Percentiles rank a stretch among this genome's conserved stretches.
These are phyloP conservation scores for Halcyon senegalensis DNA, from an alignment of 2,113 vertebrate species.

Conservation along the genomic window DNA sequence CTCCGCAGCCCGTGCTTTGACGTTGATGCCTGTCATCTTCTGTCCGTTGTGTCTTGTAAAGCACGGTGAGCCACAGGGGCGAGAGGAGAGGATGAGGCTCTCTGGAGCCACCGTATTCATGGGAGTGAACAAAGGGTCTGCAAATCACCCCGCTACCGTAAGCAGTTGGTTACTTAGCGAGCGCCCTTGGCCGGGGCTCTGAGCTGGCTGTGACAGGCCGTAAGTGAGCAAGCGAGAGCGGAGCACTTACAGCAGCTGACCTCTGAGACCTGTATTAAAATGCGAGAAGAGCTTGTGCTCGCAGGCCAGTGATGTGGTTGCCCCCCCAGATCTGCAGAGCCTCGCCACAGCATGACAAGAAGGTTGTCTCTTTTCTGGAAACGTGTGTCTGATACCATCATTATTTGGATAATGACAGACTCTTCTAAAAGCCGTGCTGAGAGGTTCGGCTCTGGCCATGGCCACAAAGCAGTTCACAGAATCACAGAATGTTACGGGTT, in stretches of 20 bases:
- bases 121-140: neutral
- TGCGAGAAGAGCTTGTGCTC: neutral
- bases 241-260: accelerated
- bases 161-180: neutral
- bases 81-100: neutral
- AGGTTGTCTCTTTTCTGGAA: neutral
- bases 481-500: too few relatives aligned
- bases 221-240: accelerated
- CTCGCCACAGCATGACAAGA: neutral
- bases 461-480: neutral
- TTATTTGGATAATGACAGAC: neutral
- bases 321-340: neutral
- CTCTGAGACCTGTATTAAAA: neutral
- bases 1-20: neutral
- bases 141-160: neutral
- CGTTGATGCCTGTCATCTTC: neutral
- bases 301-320: accelerated
- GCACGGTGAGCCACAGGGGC: neutral
- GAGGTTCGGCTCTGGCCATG: neutral
- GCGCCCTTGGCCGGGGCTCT: neutral
- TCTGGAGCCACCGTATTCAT: neutral
- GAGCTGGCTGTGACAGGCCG: neutral
- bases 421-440: neutral
- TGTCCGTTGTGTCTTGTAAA: neutral
- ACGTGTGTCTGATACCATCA: neutral